Base-by-base conservation (phyloP, 2,113 vertebrate genomes). In the Cnemophilus loriae region DNA sequence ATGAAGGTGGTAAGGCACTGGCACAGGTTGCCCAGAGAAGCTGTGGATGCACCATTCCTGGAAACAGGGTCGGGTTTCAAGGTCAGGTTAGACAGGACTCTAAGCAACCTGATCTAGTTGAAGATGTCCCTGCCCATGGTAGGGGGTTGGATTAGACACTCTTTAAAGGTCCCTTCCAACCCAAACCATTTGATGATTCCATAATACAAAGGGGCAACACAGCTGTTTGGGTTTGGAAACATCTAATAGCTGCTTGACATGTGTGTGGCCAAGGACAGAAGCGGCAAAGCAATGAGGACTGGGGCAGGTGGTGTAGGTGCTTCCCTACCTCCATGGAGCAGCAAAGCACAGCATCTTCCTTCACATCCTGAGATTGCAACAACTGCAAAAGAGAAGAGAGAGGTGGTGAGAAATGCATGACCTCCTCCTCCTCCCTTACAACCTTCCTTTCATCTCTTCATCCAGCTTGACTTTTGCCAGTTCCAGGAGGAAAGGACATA, bases 311-410 rank as follows among this genome's bases (percentile, higher is more conserved):
- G 22, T 56, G 35, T 13, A 35, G 63, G 19, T 68, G 19, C 7
- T 39, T 10, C 32, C 98, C 77, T 98, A 99, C 99, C 99, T 99
- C 99, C 99, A 99, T 99, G 7, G 99, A 99, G 80, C 99, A 99
- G 97, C 99, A 99, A 68, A 99, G 98, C 55, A 99, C 99, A 1
- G 99, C 99, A 1, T 99, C 99, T 96, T 99, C 99, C 97, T 99
- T 99, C 64, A 99, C 98, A 50, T 99, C 99, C 90, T 98, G 98
- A 75, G 99, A 99, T 92, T 99, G 98, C 95, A 99, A 95, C 97
- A 99, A 98, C 99, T 99, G 96, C 14, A 93, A 96, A 89, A 64
- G 81, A 94, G 68, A 50, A 69, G 10, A 90, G 13, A 69, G 19
- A 67, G 32, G 17, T 2, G 5, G 19, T 32, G 24, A 69, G 92